Evolutionary conservation across 2,888 invertebrate genomes (phyloP), one percentile per base, ranked within the genome.

Genomic region (Papilio demoleus): DNA sequence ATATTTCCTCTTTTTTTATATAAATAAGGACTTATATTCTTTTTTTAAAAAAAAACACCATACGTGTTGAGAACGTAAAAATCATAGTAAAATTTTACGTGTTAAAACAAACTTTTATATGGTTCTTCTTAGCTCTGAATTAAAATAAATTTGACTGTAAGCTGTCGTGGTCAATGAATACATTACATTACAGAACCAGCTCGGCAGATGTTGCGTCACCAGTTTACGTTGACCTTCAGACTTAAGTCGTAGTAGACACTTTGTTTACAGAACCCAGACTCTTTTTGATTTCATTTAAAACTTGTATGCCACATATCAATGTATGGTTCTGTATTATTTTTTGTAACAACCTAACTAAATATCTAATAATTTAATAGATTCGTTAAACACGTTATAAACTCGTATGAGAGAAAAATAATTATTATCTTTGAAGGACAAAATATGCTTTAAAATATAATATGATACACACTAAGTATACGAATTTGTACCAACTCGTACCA

Each of bases 151-250:
- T 62, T 40, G 45, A 36, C 34, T 66, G 34, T 38, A 22, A 31
- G 47, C 45, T 45, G 45, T 68, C 38, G 17, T 87, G 85, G 86
- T 88, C 86, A 87, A 88, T 87, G 88, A 85, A 83, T 79, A 77
- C 76, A 76, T 79, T 80, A 80, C 82, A 77, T 79, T 80, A 78
- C 77, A 89, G 88, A 88, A 81, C 82, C 65, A 56, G 90, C 88
- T 84, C 77, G 78, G 76, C 80, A 75, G 77, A 79, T 79, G 80
- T 89, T 90, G 85, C 90, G 86, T 88, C 86, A 87, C 75, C 77
- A 76, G 81, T 74, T 79, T 73, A 70, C 67, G 75, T 76, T 81
- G 88, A 86, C 90, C 90, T 90, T 90, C 78, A 84, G 81, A 84
- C 75, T 31, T 58, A 42, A 62, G 56, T 62, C 19, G 40, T 68